Conservation (phyloP, 2,888 invertebrate genomes). For the Rotaria sp. region DNA sequence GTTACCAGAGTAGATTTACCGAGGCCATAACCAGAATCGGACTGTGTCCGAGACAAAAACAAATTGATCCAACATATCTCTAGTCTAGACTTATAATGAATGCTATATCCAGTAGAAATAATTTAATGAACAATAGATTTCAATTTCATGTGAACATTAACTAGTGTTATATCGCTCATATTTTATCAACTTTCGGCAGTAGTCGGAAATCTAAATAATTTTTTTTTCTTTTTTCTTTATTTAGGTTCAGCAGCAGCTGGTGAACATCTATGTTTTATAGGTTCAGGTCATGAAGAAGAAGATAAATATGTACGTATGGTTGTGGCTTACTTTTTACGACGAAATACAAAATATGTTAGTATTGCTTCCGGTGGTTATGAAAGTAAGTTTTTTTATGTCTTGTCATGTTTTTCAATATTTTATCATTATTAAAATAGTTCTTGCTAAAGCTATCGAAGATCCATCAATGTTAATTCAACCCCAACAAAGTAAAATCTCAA, state of each 20-base stretch:
- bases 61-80: too few relatives aligned
- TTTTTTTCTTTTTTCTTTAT: constrained; percentile 60
- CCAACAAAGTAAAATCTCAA: not conserved
- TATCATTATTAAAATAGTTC: not conserved
- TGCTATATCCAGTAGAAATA: too few relatives aligned
- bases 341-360: constrained; percentile 82
- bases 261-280: constrained; percentile 65
- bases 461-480: constrained; percentile 37
- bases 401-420: not conserved
- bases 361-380: constrained; percentile 80
- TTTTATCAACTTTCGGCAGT: too few relatives aligned
- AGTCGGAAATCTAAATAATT: too few relatives aligned
- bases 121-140: too few relatives aligned
- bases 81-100: too few relatives aligned
- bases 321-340: constrained; percentile 87
- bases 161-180: too few relatives aligned
- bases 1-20: too few relatives aligned
- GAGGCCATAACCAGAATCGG: too few relatives aligned
- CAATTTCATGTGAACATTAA: too few relatives aligned
- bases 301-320: constrained; percentile 85
- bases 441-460: constrained; percentile 34
- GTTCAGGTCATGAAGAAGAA: constrained; percentile 84
- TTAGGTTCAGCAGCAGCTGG: constrained; percentile 62
- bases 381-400: not conserved
- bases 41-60: too few relatives aligned